Evolutionary conservation across 2,797 vertebrate genomes (phyloP).

Genomic region (Gephyroberyx darwinii): DNA sequence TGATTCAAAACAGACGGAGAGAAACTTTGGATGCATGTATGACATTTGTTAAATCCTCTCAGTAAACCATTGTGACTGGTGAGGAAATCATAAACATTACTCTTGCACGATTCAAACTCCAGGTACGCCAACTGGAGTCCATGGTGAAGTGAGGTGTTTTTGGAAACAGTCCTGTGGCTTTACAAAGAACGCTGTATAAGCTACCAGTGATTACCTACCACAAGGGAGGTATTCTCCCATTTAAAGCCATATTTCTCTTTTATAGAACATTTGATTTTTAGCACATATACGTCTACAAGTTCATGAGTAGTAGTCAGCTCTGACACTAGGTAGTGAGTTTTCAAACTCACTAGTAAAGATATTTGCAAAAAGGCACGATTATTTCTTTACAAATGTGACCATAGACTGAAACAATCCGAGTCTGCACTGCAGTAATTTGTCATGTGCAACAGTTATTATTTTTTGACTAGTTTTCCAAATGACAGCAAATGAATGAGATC

Average conservation of each 20-base stretch:
- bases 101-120: slow-evolving; percentile 59
- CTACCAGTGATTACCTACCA: slow-evolving; percentile 62
- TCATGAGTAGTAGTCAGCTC: slow-evolving; percentile 19
- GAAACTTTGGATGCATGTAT: slow-evolving; percentile 57
- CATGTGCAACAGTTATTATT: slow-evolving; percentile 15
- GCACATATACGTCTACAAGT: slow-evolving; percentile 6
- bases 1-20: slow-evolving; percentile 75
- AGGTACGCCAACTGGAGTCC: slow-evolving; percentile 61
- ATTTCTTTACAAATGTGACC: slow-evolving; percentile 9
- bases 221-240: slow-evolving; percentile 62
- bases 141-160: slow-evolving; percentile 57
- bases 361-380: slow-evolving; percentile 23
- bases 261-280: slow-evolving; percentile 45
- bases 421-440: not conserved
- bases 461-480: slow-evolving; percentile 24
- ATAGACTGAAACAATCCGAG: not conserved
- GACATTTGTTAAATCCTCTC: slow-evolving; percentile 73
- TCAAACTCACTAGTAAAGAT: slow-evolving; percentile 2
- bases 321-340: slow-evolving; percentile 14
- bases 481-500: slow-evolving; percentile 24
- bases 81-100: slow-evolving; percentile 75
- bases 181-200: slow-evolving; percentile 59
- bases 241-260: slow-evolving; percentile 53
- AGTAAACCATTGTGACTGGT: slow-evolving; percentile 69
- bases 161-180: slow-evolving; percentile 53